Conservation (phyloP, 1,140 invertebrate genomes). For the Drosophila nasuta region DNA sequence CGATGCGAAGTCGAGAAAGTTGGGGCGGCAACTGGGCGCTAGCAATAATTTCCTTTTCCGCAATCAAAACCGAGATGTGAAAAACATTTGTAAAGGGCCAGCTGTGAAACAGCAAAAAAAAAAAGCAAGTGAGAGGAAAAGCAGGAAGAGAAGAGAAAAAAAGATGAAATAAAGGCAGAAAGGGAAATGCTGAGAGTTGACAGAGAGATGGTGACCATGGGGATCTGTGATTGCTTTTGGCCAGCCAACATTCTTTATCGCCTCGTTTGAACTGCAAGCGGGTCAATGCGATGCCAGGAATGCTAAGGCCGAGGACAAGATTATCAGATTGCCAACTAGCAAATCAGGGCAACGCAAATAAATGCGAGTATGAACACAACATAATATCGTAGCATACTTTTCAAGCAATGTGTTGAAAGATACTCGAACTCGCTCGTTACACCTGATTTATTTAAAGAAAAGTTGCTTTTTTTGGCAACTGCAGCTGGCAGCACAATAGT, state of each 20-base stretch:
- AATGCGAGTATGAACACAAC: not conserved
- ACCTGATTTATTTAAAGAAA: conserved; percentile 36
- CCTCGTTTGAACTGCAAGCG: not conserved
- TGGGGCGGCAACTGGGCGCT: conserved; percentile 21
- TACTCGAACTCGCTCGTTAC: conserved; percentile 9
- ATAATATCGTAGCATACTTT: not conserved
- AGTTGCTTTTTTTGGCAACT: conserved; percentile 31
- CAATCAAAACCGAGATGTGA: conserved; percentile 58
- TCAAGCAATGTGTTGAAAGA: conserved; percentile 22
- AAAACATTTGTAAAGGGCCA: conserved; percentile 37
- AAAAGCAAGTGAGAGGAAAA: conserved; percentile 1
- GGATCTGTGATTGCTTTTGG: conserved; percentile 39
- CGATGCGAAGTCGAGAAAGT: not conserved
- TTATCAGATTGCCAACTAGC: conserved; percentile 7
- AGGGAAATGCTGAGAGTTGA: not conserved
- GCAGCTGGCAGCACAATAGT: conserved; percentile 34
- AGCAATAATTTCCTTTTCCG: conserved; percentile 69
- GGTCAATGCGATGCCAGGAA: conserved; percentile 3
- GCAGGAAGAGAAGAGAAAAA: not conserved
- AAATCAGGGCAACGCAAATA: not conserved
- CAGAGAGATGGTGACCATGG: conserved; percentile 4
- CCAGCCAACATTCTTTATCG: conserved; percentile 8
- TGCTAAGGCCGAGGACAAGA: not conserved
- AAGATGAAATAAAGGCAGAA: not conserved
- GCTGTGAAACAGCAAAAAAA: not conserved